A percentile compares a stretch with the other conserved stretches of the same genome.
phyloP scores from a whole-genome alignment of 2,797 vertebrate genomes.

The Protonibea diacanthus region DNA sequence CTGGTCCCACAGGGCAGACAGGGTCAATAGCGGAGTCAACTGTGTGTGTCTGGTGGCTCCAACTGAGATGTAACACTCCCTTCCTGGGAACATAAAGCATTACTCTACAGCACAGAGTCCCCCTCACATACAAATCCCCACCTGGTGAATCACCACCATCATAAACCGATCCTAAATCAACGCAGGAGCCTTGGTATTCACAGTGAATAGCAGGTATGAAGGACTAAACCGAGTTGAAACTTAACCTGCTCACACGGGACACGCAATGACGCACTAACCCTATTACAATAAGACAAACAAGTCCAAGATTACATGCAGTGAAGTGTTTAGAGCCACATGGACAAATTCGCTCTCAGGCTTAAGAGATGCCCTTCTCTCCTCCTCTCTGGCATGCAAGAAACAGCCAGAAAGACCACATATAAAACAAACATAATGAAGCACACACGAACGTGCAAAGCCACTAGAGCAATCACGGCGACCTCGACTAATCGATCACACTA shows the following conservation, averaged over 20 bases:
- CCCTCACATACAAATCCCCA: slow-evolving; percentile 10
- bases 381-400: slow-evolving; percentile 36
- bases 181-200: slow-evolving; percentile 1
- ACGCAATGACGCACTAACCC: slow-evolving; percentile 60
- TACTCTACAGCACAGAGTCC: slow-evolving; percentile 1
- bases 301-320: slow-evolving; percentile 56
- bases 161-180: slow-evolving; percentile 3
- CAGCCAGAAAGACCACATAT: not conserved
- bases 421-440: slow-evolving; percentile 16
- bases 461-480: not conserved
- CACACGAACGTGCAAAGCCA: not conserved
- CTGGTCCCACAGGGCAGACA: slow-evolving; percentile 76
- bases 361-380: slow-evolving; percentile 47
- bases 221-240: slow-evolving; percentile 40
- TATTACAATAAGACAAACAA: slow-evolving; percentile 69
- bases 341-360: slow-evolving; percentile 62
- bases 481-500: slow-evolving; percentile 21
- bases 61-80: slow-evolving; percentile 56
- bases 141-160: slow-evolving; percentile 14
- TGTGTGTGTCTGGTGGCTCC: slow-evolving; percentile 79
- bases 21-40: slow-evolving; percentile 80
- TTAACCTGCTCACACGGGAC: slow-evolving; percentile 47
- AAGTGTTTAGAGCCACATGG: slow-evolving; percentile 68
- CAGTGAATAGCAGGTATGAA: slow-evolving; percentile 44
- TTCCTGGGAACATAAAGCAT: slow-evolving; percentile 51